phyloP scores from a whole-genome alignment of 2,113 vertebrate genomes.

The Chaenogobius annularis region DNA sequence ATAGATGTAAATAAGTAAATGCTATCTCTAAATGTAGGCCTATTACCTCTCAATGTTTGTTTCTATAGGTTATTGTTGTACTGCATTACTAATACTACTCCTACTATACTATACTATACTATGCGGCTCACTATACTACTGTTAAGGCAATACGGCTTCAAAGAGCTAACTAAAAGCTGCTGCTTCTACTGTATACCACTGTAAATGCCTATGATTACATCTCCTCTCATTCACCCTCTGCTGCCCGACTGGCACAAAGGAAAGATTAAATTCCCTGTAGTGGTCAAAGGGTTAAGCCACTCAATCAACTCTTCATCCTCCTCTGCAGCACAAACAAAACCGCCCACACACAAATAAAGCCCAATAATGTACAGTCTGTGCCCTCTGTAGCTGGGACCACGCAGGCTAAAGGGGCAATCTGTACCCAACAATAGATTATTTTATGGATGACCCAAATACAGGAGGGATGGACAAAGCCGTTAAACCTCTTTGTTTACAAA shows the following conservation, averaged over 20 bases:
- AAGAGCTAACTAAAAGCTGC: too few species aligned
- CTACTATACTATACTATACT: too few species aligned
- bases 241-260: constrained; percentile 9
- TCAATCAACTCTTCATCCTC: constrained; percentile 19
- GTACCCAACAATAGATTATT: constrained; percentile 34
- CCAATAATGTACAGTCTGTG: neutral
- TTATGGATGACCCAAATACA: constrained; percentile 37
- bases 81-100: too few species aligned
- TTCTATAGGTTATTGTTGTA: too few species aligned
- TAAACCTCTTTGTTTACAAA: neutral
- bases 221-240: neutral
- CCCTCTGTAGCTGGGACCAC: constrained; percentile 23
- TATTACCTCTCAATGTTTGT: too few species aligned
- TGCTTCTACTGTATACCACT: neutral
- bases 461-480: constrained; percentile 4
- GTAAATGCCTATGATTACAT: neutral
- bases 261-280: constrained; percentile 49
- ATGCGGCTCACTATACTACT: too few species aligned
- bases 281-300: constrained; percentile 37
- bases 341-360: constrained; percentile 5
- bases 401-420: constrained; percentile 34
- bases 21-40: too few species aligned
- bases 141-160: too few species aligned
- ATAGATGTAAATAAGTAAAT: too few species aligned
- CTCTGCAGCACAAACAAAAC: constrained; percentile 11